phyloP scores from a whole-genome alignment of 2,113 vertebrate species.

The Vireo altiloquus region DNA sequence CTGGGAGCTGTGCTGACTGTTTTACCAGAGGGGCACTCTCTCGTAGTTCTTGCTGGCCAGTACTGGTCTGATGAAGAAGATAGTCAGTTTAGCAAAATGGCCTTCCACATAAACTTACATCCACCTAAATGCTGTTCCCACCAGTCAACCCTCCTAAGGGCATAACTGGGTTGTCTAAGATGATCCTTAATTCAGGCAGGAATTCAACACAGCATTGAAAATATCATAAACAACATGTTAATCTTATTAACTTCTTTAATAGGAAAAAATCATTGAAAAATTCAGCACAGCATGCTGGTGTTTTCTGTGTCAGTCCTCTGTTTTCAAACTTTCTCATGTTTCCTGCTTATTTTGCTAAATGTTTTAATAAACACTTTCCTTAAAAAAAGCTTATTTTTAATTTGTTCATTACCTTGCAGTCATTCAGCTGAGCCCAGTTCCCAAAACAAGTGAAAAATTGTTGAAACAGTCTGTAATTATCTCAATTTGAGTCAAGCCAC shows the following conservation, averaged over 20 bases:
- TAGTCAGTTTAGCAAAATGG: not conserved
- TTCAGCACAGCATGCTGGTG: not conserved
- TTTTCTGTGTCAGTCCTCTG: not conserved
- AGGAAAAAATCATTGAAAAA: not conserved
- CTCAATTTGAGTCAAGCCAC: not conserved
- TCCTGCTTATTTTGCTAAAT: not conserved
- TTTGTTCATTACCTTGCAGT: not conserved
- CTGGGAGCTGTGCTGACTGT: not conserved
- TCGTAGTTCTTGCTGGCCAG: not conserved
- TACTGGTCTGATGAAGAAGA: not conserved
- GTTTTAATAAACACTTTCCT: not conserved
- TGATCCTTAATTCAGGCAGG: not conserved
- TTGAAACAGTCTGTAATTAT: not conserved
- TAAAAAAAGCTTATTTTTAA: not conserved
- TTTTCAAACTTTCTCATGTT: not conserved
- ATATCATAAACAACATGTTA: not conserved
- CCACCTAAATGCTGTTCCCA: not conserved
- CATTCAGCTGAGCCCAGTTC: not conserved
- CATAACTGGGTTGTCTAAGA: not conserved
- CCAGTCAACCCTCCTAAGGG: not conserved
- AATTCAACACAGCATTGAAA: not conserved
- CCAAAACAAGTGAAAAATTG: not conserved
- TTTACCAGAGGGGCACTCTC: not conserved
- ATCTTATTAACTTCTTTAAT: not conserved
- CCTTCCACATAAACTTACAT: not conserved